Evolutionary conservation across 2,113 vertebrate species (phyloP).

Genomic region (Mola mola): DNA sequence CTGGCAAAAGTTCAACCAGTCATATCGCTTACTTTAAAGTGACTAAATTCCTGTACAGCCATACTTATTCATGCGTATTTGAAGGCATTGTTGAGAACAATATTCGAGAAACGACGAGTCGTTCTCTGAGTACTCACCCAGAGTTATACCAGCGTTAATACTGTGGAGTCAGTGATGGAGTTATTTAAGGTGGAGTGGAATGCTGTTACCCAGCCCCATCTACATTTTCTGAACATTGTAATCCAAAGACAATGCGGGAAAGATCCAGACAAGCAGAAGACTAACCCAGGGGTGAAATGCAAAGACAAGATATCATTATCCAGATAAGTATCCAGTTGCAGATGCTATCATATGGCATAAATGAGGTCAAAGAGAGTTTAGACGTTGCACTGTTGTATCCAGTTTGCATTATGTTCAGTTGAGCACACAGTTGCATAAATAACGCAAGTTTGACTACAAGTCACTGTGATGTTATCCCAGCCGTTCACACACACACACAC

Average conservation of each 20-base stretch:
- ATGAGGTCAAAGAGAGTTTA: conserved; percentile 27
- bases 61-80: too few species aligned
- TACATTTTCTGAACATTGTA: neutral
- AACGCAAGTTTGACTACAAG: conserved; percentile 19
- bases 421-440: conserved; percentile 29
- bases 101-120: too few species aligned
- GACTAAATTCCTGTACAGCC: too few species aligned
- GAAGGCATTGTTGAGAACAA: too few species aligned
- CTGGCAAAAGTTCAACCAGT: neutral
- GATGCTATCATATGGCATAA: conserved; percentile 9
- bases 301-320: conserved; percentile 10
- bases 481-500: neutral
- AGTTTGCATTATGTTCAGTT: conserved; percentile 29
- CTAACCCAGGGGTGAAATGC: neutral
- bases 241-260: neutral
- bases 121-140: too few species aligned
- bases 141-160: too few species aligned
- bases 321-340: conserved; percentile 20
- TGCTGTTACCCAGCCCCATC: neutral
- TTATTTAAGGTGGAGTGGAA: too few species aligned
- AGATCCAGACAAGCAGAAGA: conserved; percentile 8
- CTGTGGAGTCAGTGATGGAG: too few species aligned
- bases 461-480: conserved; percentile 27
- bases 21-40: too few species aligned
- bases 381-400: conserved; percentile 7